Base-by-base conservation (phyloP, 2,888 invertebrate species). In the Oeneis ivallda region DNA sequence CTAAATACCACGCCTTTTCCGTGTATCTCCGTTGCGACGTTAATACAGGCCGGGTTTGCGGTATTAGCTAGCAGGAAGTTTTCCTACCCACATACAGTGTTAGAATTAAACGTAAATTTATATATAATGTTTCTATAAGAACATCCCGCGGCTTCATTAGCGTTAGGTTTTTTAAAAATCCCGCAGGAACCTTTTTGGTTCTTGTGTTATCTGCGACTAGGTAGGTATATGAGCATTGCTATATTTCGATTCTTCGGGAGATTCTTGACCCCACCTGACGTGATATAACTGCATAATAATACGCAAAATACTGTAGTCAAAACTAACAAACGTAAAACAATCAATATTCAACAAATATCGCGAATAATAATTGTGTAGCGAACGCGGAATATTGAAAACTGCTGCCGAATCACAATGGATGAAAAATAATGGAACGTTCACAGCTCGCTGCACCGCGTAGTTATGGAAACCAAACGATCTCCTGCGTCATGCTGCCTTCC, bases 341-440 rank as follows among this genome's bases (percentile, higher is more conserved):
- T 58, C 9, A 58, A 58, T 56, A 56, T 47, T 58, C 58, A 45
- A 17, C 32, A 47, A 34, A 47, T 32, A 47, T 11, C 45, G 58
- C 47, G 47, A 58, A 58, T 47, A 58, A 58, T 47, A 37, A 9
- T 7, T 37, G 34, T 47, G 58, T 58, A 58, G 58, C 58, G 43
- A 32, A 15, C 11, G n/a, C 47, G 47, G 58, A 39, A 43, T 58
- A 58, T 68, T 64, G 67, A 69, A 68, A 70, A 67, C 63, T 70
- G 71, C 73, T 64, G 65, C 75, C 74, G 71, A 69, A 62, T 71
- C 74, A 72, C 73, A 72, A 80, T 78, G 76, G 76, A 74, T 65
- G 66, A 45, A 60, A 62, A 78, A 74, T 75, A 76, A 77, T 75
- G 72, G 70, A 73, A 74, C 70, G 72, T 76, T 75, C 71, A 74